Percentiles rank a stretch among this genome's conserved stretches.
Conservation (phyloP, 2,888 invertebrate species). For the Eupithecia centaureata region DNA sequence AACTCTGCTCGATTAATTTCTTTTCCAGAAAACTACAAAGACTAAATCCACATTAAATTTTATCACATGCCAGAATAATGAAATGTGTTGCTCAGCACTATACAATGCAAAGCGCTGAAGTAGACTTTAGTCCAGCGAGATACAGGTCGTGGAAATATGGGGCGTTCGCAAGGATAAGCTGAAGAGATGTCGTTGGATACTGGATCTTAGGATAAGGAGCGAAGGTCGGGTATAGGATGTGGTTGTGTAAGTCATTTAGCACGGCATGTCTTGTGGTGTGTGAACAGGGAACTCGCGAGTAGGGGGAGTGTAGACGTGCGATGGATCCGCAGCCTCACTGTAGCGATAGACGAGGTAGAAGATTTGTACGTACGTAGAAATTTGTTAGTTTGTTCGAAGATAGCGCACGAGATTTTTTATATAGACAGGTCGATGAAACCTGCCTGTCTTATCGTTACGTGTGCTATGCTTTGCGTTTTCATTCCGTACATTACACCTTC, state of each 20-base stretch:
- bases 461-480: too few relatives aligned
- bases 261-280: conserved; percentile 40
- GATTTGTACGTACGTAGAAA: background rate
- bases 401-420: background rate
- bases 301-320: conserved; percentile 31
- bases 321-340: conserved; percentile 30
- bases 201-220: conserved; percentile 18
- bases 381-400: background rate
- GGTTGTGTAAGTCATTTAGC: conserved; percentile 36
- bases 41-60: conserved; percentile 32
- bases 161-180: conserved; percentile 11
- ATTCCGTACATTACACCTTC: too few relatives aligned
- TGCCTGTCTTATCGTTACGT: background rate
- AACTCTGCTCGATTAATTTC: conserved; percentile 10
- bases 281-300: conserved; percentile 39
- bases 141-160: conserved; percentile 12
- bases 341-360: conserved; percentile 4
- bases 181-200: background rate
- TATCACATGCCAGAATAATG: conserved; percentile 38
- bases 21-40: conserved; percentile 33
- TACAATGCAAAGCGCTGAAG: conserved; percentile 18
- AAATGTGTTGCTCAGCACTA: conserved; percentile 35
- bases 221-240: conserved; percentile 17
- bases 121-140: conserved; percentile 18
- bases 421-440: background rate